Evolutionary conservation across 2,888 invertebrate species (phyloP).

Genomic region (Dromius quadrimaculatus): DNA sequence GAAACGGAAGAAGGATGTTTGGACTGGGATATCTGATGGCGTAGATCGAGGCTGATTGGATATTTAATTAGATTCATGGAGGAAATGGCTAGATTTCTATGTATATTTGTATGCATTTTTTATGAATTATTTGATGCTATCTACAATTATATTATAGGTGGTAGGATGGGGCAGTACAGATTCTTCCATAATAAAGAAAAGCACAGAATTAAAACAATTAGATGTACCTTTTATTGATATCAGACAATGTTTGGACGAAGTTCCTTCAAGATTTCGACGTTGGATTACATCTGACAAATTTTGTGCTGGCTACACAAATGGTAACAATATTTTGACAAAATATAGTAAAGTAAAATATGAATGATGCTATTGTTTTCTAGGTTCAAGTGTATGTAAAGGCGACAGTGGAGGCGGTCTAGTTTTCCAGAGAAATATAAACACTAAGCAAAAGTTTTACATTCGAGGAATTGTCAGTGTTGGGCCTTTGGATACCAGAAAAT

Average conservation of each 20-base stretch:
- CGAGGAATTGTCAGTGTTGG: constrained; percentile 66
- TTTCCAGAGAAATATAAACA: constrained; percentile 59
- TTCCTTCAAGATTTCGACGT: constrained; percentile 50
- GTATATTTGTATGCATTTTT: too few relatives aligned
- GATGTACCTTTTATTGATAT: constrained; percentile 55
- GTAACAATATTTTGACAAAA: constrained; percentile 10
- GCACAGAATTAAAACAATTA: constrained; percentile 44
- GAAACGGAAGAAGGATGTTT: too few relatives aligned
- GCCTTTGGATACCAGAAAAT: too few relatives aligned
- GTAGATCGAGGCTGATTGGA: too few relatives aligned
- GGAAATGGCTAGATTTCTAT: too few relatives aligned
- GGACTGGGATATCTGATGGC: too few relatives aligned
- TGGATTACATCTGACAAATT: constrained; percentile 61
- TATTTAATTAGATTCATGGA: too few relatives aligned
- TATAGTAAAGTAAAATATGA: not conserved
- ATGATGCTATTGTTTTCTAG: constrained; percentile 57
- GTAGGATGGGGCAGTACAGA: constrained; percentile 58
- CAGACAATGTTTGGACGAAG: constrained; percentile 54
- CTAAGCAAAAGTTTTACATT: constrained; percentile 62
- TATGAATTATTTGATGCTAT: not conserved
- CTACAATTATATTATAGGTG: constrained; percentile 35
- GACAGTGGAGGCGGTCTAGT: constrained; percentile 67
- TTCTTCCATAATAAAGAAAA: constrained; percentile 47
- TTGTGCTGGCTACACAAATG: constrained; percentile 58
- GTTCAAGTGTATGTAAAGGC: constrained; percentile 65